These are phyloP conservation scores for Mergus octosetaceus DNA, from an alignment of 2,797 vertebrate genomes.

Conservation along the genomic window DNA sequence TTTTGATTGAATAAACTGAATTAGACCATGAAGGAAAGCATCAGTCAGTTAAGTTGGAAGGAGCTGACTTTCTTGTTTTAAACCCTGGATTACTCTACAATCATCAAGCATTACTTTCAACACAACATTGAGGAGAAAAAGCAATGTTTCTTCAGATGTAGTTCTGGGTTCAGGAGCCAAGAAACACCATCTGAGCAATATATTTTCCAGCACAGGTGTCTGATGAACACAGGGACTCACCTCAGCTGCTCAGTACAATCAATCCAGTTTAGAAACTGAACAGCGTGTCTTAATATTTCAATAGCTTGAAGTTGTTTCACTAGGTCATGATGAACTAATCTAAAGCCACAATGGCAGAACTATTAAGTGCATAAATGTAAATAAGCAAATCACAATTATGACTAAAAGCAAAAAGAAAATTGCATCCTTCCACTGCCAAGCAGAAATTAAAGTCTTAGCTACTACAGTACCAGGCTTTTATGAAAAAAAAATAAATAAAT, in stretches of 20 bases:
- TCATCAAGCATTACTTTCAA: background rate
- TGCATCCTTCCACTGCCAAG: background rate
- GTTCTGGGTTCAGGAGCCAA: background rate
- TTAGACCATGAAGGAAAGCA: background rate
- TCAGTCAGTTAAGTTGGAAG: background rate
- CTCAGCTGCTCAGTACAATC: background rate
- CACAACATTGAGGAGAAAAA: background rate
- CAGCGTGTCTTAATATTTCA: background rate
- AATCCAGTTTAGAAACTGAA: background rate
- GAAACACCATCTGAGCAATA: background rate
- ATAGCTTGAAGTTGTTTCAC: background rate
- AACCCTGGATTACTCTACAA: background rate
- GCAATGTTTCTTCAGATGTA: background rate
- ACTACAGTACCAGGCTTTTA: background rate
- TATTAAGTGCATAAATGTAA: background rate
- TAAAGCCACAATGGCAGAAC: background rate
- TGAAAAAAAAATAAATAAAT: background rate
- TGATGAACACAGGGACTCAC: background rate
- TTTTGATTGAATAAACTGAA: background rate
- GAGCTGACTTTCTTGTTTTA: background rate
- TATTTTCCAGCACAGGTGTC: background rate
- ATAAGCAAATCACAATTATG: background rate
- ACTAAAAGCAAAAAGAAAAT: background rate
- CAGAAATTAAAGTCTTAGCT: background rate
- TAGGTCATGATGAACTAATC: background rate